Conservation (phyloP, 2,888 invertebrate genomes). For the Athrips mouffetella region DNA sequence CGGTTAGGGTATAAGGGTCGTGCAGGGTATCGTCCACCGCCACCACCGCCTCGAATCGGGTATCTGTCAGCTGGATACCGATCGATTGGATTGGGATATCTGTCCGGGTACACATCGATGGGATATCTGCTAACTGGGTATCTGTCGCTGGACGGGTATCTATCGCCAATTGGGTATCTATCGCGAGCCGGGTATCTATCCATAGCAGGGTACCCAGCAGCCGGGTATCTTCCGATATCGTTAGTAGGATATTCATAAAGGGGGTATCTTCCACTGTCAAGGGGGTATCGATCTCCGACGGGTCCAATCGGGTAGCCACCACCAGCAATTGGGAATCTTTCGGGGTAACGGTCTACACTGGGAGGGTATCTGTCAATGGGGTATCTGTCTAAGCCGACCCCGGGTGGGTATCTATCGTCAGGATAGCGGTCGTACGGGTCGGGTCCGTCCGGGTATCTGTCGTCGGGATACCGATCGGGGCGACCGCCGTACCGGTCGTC, state of each 20-base stretch:
- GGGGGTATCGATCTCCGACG: constrained; percentile 57
- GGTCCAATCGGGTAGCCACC: constrained; percentile 55
- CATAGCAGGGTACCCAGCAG: constrained; percentile 45
- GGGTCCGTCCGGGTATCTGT: constrained; percentile 57
- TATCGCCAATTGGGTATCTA: constrained; percentile 39
- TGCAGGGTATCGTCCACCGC: constrained; percentile 49
- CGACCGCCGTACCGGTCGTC: constrained; percentile 70
- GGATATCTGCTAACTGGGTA: constrained; percentile 65
- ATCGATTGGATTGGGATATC: constrained; percentile 50
- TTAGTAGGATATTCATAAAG: constrained; percentile 46
- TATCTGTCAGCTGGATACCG: constrained; percentile 59
- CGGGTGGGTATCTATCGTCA: constrained; percentile 56
- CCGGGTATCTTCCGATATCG: constrained; percentile 58
- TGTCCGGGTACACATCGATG: constrained; percentile 54
- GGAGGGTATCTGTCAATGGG: constrained; percentile 68
- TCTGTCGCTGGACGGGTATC: constrained; percentile 56
- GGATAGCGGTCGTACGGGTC: constrained; percentile 54
- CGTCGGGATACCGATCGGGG: constrained; percentile 76
- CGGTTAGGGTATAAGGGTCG: constrained; percentile 53
- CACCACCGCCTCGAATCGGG: constrained; percentile 44
- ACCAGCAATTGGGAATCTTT: constrained; percentile 61
- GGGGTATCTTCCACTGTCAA: constrained; percentile 57
- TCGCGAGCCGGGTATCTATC: constrained; percentile 39
- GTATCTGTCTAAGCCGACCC: no score
- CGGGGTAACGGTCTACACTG: constrained; percentile 72